Base-by-base conservation (phyloP, 2,797 vertebrate genomes). In the Neosilurus mollespiculum region DNA sequence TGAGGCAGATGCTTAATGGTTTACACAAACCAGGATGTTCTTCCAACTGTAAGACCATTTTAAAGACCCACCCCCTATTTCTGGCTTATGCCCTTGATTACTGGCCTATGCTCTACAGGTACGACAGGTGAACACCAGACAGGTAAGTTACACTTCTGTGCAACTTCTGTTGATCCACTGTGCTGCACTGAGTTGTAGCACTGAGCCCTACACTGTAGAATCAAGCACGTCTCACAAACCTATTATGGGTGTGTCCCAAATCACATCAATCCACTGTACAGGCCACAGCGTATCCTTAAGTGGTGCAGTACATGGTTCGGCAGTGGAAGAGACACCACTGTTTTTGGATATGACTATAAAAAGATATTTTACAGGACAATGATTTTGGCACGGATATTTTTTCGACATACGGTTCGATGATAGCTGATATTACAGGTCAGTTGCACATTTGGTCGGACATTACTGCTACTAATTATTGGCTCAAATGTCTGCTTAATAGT, bases 371-470 rank as follows among this genome's bases (percentile, higher is more conserved):
- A 59, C 26, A 14, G 30, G 30, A 37, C 12, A 76, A 59, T 76
- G 26, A 59, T 15, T 24, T 26, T 53, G 22, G 12, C 43, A 3
- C 26, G 9, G 16, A 56, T 9, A 16, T 16, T 18, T 58, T 18
- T 56, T 15, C 16, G n/a, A 30, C 67, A 72, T 72, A 49, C 22
- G 67, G 80, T 78, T 70, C 67, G 81, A 30, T 56, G 62, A 26
- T 54, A 37, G 22, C 56, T 69, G 61, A 77, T 62, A 85, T 77
- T 78, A 24, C 4, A 81, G 59, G 58, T 65, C 75, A 59, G 24
- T 83, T 84, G 80, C 58, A 85, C 80, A 82, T 86, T 79, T 86
- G 82, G 67, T 54, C 67, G 73, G 82, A 34, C 79, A 86, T 83
- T 80, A 80, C 43, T 20, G 56, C 24, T 75, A 59, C 72, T 75